Percentiles rank a stretch among this genome's conserved stretches.
phyloP scores from a whole-genome alignment of 2,797 vertebrate genomes.

The Podarcis lilfordi region DNA sequence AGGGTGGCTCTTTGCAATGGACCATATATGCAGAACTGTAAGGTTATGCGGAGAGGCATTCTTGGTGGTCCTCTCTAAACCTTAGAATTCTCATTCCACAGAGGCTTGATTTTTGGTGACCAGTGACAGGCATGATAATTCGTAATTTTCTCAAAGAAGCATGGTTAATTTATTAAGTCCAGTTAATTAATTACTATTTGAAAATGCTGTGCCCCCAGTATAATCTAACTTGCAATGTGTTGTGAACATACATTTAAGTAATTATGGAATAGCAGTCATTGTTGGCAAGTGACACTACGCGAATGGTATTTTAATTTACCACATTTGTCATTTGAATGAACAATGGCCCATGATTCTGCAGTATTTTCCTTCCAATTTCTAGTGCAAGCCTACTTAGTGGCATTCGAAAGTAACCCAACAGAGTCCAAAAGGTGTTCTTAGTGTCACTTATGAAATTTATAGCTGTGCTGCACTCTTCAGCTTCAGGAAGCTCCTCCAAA shows the following conservation, averaged over 20 bases:
- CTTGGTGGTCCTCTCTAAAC: too few species aligned
- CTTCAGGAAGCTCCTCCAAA: constrained; percentile 52
- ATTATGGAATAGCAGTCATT: background rate
- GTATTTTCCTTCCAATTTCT: background rate
- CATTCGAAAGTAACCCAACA: background rate
- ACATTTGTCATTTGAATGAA: background rate
- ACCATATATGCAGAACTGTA: background rate
- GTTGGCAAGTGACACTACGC: background rate
- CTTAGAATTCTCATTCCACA: too few species aligned
- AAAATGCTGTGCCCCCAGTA: background rate
- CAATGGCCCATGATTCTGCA: background rate
- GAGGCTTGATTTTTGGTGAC: background rate
- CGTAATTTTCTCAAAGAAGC: background rate
- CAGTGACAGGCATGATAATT: background rate
- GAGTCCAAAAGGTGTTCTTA: background rate
- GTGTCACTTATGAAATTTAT: background rate
- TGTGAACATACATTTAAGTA: background rate
- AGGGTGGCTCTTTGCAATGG: background rate
- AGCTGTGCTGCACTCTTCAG: constrained; percentile 13
- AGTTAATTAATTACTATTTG: background rate
- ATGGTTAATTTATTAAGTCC: too few species aligned
- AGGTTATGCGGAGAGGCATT: background rate
- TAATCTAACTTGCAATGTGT: background rate
- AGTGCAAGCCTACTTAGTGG: background rate
- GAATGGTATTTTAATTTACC: background rate